A percentile compares a stretch with the other conserved stretches of the same genome.
Conservation (phyloP, 2,113 vertebrate genomes). For the Coptodon bakossiorum region DNA sequence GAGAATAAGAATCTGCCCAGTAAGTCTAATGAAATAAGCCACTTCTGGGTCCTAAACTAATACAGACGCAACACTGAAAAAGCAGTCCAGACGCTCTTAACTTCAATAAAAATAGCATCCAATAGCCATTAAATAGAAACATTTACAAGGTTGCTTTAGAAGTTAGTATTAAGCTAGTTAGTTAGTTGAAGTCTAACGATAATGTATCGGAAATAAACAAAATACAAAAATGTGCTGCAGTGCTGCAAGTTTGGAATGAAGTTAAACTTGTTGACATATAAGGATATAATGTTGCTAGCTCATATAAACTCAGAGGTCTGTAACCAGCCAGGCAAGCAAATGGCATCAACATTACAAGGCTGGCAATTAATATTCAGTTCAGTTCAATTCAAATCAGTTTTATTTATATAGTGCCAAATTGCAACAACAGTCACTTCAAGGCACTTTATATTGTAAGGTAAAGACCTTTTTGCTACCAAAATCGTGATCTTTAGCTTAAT, state of each 20-base stretch:
- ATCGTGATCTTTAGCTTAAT: background rate
- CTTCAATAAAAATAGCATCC: background rate
- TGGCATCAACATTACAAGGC: background rate
- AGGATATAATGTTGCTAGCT: background rate
- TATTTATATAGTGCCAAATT: background rate
- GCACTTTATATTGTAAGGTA: background rate
- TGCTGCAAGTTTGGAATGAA: background rate
- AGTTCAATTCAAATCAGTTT: background rate
- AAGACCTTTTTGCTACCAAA: background rate
- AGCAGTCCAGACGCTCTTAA: background rate
- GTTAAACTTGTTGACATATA: background rate
- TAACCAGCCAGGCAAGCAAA: background rate
- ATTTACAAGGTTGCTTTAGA: background rate
- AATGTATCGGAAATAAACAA: background rate
- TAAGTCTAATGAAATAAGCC: background rate
- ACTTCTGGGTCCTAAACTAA: background rate
- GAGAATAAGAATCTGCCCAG: background rate
- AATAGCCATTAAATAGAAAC: background rate
- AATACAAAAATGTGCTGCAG: background rate
- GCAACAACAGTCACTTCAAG: background rate
- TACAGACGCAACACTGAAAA: background rate
- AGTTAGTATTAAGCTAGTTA: background rate
- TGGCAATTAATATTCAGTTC: background rate
- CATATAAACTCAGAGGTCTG: background rate
- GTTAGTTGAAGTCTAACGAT: background rate